Evolutionary conservation across 2,888 invertebrate genomes (phyloP).

Genomic region (Plagiodera versicolora): DNA sequence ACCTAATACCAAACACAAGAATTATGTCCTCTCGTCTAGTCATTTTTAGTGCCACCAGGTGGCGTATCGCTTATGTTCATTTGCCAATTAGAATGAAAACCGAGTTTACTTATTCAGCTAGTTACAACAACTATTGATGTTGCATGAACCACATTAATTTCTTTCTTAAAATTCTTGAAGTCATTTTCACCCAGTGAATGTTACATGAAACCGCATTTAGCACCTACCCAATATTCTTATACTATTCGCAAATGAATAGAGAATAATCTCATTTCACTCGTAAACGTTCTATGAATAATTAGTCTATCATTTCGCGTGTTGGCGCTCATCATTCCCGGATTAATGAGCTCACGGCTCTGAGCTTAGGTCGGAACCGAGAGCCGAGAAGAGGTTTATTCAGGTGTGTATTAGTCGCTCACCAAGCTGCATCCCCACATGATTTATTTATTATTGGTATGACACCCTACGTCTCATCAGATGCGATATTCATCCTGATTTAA

Average conservation of each 20-base stretch:
- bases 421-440: neutral
- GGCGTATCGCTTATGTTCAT: no score
- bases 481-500: slow-evolving; percentile 9
- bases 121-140: no score
- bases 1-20: no score
- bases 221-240: neutral
- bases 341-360: neutral
- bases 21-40: no score
- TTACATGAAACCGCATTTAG: no score
- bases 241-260: neutral
- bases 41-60: no score
- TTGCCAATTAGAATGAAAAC: no score
- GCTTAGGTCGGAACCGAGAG: no score
- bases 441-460: neutral
- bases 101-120: no score
- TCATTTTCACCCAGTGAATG: no score
- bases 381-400: neutral
- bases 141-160: no score
- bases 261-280: neutral
- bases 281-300: slow-evolving; percentile 22
- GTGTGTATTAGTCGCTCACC: neutral
- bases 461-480: neutral
- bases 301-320: slow-evolving; percentile 17
- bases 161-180: no score
- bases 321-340: slow-evolving; percentile 7